phyloP scores from a whole-genome alignment of 2,113 vertebrate species.

The Pithys albifrons region DNA sequence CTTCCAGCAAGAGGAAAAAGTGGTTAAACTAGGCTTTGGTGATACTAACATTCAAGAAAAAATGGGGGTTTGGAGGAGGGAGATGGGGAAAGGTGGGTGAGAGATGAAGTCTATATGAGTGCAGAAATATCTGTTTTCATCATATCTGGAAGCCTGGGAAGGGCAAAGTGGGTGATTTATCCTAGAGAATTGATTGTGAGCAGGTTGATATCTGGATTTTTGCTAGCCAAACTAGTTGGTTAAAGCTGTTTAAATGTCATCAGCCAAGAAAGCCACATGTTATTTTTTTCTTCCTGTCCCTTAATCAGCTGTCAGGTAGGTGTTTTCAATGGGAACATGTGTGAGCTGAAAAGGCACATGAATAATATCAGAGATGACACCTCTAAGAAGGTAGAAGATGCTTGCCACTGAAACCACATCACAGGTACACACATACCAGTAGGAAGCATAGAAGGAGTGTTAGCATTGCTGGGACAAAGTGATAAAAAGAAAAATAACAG shows the following conservation, averaged over 20 bases:
- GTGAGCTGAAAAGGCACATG: neutral
- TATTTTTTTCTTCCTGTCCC: neutral
- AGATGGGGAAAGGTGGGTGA: neutral
- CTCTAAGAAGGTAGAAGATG: neutral
- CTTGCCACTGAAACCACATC: neutral
- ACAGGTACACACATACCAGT: rapidly evolving
- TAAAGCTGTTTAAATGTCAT: conserved; percentile 2
- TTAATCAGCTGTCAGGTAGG: neutral
- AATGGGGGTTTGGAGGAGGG: neutral
- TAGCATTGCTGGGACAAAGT: neutral
- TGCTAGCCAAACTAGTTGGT: neutral
- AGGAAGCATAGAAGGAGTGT: neutral
- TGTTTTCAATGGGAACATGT: neutral
- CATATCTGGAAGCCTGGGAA: neutral
- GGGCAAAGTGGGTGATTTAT: neutral
- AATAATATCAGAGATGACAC: neutral
- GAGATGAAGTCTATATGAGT: neutral
- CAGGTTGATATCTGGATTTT: neutral
- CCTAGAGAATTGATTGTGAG: neutral
- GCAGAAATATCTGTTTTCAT: neutral
- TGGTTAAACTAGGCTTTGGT: neutral
- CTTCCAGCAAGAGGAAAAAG: neutral
- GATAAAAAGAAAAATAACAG: neutral
- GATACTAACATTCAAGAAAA: neutral
- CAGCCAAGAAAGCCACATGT: neutral